Percentiles rank a stretch among this genome's conserved stretches.
phyloP scores from a whole-genome alignment of 2,888 invertebrate genomes.

The Tetramorium bicarinatum region DNA sequence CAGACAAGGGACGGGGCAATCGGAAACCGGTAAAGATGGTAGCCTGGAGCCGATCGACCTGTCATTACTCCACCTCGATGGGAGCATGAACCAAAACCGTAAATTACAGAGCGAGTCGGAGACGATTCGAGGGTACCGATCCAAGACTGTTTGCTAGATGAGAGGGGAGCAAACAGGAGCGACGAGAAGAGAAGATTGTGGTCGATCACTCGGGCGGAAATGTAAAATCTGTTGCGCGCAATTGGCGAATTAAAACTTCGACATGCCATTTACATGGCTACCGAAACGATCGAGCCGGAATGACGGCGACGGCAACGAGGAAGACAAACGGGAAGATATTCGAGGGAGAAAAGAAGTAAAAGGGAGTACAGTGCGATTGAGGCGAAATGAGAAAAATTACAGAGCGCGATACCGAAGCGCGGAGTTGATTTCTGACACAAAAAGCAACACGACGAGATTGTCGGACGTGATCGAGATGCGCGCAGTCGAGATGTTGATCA shows the following conservation, averaged over 20 bases:
- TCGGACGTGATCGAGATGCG: slow-evolving; percentile 17
- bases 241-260: slow-evolving; percentile 71
- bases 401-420: slow-evolving; percentile 24
- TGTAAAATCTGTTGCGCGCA: slow-evolving; percentile 60
- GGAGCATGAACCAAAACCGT: slow-evolving; percentile 75
- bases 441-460: slow-evolving; percentile 12
- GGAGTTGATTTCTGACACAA: slow-evolving; percentile 19
- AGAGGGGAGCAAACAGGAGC: slow-evolving; percentile 1
- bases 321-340: slow-evolving; percentile 16
- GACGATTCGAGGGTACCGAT: slow-evolving; percentile 42
- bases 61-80: slow-evolving; percentile 77
- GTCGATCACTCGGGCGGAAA: slow-evolving; percentile 70
- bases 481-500: slow-evolving; percentile 4
- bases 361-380: slow-evolving; percentile 1
- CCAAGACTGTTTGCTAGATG: slow-evolving; percentile 22
- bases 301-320: slow-evolving; percentile 8
- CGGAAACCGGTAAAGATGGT: slow-evolving; percentile 71
- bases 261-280: slow-evolving; percentile 65
- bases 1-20: slow-evolving; percentile 55
- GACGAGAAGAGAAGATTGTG: slow-evolving; percentile 38
- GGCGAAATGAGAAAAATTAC: slow-evolving; percentile 57
- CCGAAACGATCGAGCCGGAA: slow-evolving; percentile 44
- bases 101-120: slow-evolving; percentile 69
- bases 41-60: slow-evolving; percentile 73
- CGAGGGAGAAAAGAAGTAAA: not conserved